Percentiles rank a stretch among this genome's conserved stretches.
These are phyloP conservation scores for Hippolais icterina DNA, from an alignment of 2,113 vertebrate genomes.

Conservation along the genomic window DNA sequence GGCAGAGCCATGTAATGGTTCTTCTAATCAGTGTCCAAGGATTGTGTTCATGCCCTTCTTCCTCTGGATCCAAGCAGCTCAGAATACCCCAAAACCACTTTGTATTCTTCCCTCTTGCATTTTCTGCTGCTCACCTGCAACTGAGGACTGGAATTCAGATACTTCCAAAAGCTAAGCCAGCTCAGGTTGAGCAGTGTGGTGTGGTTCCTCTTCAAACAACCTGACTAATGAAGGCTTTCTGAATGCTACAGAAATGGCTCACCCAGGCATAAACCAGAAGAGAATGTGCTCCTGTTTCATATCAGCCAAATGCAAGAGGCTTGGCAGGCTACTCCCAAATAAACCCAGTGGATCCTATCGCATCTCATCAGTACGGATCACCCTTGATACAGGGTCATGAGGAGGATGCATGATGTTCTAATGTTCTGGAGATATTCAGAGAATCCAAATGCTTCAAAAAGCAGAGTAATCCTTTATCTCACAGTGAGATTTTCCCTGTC, in stretches of 20 bases:
- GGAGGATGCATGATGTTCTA: conserved; percentile 36
- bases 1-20: neutral
- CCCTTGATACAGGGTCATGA: conserved; percentile 43
- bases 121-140: neutral
- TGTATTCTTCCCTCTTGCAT: neutral
- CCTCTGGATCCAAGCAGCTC: neutral
- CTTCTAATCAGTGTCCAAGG: neutral
- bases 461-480: neutral
- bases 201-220: neutral
- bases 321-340: conserved; percentile 27
- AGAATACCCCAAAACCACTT: neutral
- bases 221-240: neutral
- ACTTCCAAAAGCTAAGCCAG: neutral
- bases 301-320: conserved; percentile 8
- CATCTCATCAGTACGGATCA: conserved; percentile 23
- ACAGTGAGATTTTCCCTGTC: neutral
- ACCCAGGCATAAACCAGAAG: neutral
- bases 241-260: neutral
- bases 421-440: neutral
- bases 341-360: neutral
- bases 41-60: neutral
- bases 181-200: neutral
- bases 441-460: conserved; percentile 17
- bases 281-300: conserved; percentile 2
- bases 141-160: neutral